phyloP scores from a whole-genome alignment of 2,113 vertebrate species.

The Rhinogobius similis region DNA sequence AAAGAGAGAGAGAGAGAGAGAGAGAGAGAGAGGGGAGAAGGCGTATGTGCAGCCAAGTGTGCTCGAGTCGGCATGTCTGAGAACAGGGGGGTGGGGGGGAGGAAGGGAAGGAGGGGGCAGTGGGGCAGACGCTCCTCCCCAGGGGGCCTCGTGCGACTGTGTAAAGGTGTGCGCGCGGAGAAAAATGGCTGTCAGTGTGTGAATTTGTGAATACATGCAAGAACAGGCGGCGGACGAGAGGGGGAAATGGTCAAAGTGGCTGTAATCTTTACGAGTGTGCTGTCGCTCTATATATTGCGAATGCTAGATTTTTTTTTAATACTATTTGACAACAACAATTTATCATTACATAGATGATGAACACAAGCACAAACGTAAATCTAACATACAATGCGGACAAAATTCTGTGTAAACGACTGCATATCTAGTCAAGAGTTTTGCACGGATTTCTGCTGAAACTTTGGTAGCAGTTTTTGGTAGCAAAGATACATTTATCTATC shows the following conservation, averaged over 20 bases:
- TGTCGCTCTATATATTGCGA: neutral
- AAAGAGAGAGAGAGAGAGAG: conserved; percentile 42
- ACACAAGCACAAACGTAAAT: neutral
- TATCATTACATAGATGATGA: neutral
- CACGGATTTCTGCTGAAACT: no score
- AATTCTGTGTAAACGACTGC: no score
- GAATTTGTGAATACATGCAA: conserved; percentile 62
- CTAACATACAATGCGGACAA: neutral
- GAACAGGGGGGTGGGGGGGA: conserved; percentile 64
- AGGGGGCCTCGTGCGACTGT: conserved; percentile 62
- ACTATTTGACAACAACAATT: neutral
- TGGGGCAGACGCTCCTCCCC: conserved; percentile 70
- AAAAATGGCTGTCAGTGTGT: conserved; percentile 61
- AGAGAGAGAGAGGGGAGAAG: conserved; percentile 39
- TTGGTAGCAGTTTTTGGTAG: no score
- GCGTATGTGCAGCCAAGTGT: conserved; percentile 78
- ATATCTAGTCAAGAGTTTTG: no score
- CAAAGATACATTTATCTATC: no score
- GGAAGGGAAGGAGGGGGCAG: conserved; percentile 44
- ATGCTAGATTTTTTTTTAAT: neutral
- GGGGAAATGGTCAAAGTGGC: conserved; percentile 9
- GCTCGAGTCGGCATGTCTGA: conserved; percentile 76
- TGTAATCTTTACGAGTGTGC: neutral
- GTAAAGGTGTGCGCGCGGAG: conserved; percentile 67
- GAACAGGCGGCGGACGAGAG: conserved; percentile 21